Base-by-base conservation (phyloP, 2,113 vertebrate genomes). In the Apteryx mantelli region DNA sequence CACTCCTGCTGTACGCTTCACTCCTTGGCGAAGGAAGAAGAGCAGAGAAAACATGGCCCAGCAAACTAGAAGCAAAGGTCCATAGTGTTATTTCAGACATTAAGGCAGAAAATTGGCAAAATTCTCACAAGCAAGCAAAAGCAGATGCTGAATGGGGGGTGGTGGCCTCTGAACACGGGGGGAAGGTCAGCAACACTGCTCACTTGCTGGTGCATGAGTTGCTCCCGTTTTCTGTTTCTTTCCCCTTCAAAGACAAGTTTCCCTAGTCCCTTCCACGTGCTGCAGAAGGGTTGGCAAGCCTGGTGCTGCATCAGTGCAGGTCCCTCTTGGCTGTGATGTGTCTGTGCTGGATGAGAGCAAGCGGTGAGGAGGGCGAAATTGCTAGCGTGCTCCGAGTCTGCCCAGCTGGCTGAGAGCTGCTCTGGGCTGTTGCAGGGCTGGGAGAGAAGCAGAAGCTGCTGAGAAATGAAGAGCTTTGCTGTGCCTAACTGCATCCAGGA, bases 201-300 rank as follows among this genome's bases (percentile, higher is more conserved):
- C 25, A 3, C 26, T 68, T 0, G 0, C 26, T 2, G 18, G 9
- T 25, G 52, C 56, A 28, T 75, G 70, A 50, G 14, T 68, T 80
- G 18, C 30, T 89, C 78, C 78, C 36, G 34, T 13, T 1, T 53
- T 82, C 66, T 34, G 11, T 56, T 87, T 70, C 34, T 55, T 50
- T 64, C 56, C 79, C 61, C 61, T 85, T 78, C 78, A 22, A 4
- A 13, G 16, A 5, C 7, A 58, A 53, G 80, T 46, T 82, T 79
- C 56, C 85, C 11, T 4, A 0, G 24, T 93, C 38, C 56, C 18
- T 69, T 7, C 17, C 8, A 10, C 0, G 0, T 30, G 32, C 32
- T 60, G 63, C 48, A 13, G 11, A 55, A 56, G 50, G 65, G 16
- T 28, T 60, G n/a, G 52, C 55, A 46, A 87, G 46, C 69, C 40